Conservation (phyloP, 2,888 invertebrate species). For the Colletes collaris region DNA sequence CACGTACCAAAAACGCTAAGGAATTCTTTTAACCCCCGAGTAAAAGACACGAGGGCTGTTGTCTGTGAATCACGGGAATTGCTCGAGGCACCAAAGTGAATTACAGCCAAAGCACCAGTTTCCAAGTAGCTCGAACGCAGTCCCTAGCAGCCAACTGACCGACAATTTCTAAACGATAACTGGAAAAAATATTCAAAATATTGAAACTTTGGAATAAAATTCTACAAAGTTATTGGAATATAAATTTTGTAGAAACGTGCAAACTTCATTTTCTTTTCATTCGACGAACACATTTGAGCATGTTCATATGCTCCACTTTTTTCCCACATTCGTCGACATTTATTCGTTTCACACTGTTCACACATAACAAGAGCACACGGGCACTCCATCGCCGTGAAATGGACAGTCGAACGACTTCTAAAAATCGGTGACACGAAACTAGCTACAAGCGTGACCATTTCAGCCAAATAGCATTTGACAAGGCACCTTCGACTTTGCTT, state of each 20-base stretch:
- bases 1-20: conserved; percentile 19
- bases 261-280: too few species aligned
- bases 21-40: conserved; percentile 31
- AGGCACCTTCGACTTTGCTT: background rate
- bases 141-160: conserved; percentile 24
- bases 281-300: background rate
- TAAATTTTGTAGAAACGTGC: conserved; percentile 14
- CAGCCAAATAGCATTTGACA: conserved; percentile 29
- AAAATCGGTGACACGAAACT: background rate
- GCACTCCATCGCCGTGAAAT: too few species aligned
- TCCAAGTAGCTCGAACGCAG: conserved; percentile 45
- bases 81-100: conserved; percentile 68
- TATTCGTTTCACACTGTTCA: background rate
- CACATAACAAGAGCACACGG: background rate
- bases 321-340: background rate
- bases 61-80: conserved; percentile 70
- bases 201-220: too few species aligned
- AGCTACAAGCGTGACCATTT: conserved; percentile 2
- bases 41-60: background rate
- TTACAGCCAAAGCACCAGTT: conserved; percentile 52
- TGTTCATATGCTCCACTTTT: background rate
- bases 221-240: too few species aligned
- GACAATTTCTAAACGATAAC: conserved; percentile 36
- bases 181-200: conserved; percentile 17
- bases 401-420: background rate